These are phyloP conservation scores for Bostrychus sinensis DNA, from an alignment of 2,113 vertebrate genomes.

Conservation along the genomic window DNA sequence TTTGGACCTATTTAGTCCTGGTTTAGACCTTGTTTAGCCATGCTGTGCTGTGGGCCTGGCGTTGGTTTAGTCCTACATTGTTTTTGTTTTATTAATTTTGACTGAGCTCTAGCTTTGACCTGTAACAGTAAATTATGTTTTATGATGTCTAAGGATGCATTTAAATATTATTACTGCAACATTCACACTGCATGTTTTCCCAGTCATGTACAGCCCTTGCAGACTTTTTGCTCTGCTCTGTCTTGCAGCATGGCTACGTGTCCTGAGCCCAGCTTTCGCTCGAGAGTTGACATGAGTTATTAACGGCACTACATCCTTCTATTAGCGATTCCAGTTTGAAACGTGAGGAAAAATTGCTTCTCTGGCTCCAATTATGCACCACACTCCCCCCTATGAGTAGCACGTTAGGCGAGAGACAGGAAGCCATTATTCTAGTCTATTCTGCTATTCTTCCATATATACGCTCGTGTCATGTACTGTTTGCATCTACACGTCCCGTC, in stretches of 20 bases:
- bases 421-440: conserved; percentile 36
- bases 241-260: not conserved
- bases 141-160: too few species aligned
- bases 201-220: not conserved
- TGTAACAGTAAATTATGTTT: too few species aligned
- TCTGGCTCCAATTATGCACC: conserved; percentile 45
- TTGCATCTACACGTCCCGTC: conserved; percentile 5
- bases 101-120: too few species aligned
- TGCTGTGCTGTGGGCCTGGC: too few species aligned
- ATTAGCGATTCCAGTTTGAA: conserved; percentile 21
- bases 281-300: conserved; percentile 35
- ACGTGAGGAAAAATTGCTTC: conserved; percentile 14
- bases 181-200: not conserved
- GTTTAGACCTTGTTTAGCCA: too few species aligned
- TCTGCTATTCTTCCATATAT: not conserved
- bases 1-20: too few species aligned
- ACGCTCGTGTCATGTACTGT: not conserved
- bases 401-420: conserved; percentile 20
- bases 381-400: conserved; percentile 32
- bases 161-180: too few species aligned
- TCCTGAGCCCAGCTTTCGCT: conserved; percentile 2
- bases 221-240: not conserved
- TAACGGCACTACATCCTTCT: conserved; percentile 29
- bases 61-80: too few species aligned
- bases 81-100: too few species aligned